These are phyloP conservation scores for Venturia canescens DNA, from an alignment of 1,140 invertebrate species.

Conservation along the genomic window DNA sequence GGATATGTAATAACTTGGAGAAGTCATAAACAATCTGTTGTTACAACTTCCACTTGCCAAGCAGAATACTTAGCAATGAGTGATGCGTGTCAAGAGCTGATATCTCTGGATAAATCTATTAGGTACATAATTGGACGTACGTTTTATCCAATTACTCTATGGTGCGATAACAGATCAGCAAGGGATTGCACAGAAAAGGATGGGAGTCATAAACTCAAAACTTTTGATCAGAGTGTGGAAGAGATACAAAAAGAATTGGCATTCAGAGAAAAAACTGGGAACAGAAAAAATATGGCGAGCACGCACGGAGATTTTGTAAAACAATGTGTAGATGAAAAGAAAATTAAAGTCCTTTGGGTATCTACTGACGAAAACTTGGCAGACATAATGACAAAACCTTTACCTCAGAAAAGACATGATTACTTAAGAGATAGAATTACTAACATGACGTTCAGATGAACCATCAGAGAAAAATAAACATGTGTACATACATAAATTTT, in stretches of 20 bases:
- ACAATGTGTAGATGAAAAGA: slow-evolving; percentile 53
- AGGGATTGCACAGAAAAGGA: slow-evolving; percentile 10
- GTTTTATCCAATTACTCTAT: neutral
- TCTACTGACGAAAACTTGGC: slow-evolving; percentile 53
- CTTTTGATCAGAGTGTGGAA: slow-evolving; percentile 48
- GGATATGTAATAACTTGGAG: slow-evolving; percentile 58
- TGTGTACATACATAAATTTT: too few relatives aligned
- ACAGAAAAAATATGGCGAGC: slow-evolving; percentile 52
- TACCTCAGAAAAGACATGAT: neutral
- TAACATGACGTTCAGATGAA: neutral
- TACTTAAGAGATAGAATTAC: neutral
- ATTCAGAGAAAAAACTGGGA: slow-evolving; percentile 51
- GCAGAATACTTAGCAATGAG: slow-evolving; percentile 62
- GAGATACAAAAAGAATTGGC: slow-evolving; percentile 53
- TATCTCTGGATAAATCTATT: slow-evolving; percentile 56
- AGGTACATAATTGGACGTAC: slow-evolving; percentile 30
- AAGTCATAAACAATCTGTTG: slow-evolving; percentile 57
- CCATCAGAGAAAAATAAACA: too few relatives aligned
- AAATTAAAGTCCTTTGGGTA: slow-evolving; percentile 52
- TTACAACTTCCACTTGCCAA: slow-evolving; percentile 61
- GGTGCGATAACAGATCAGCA: slow-evolving; percentile 28
- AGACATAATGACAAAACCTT: slow-evolving; percentile 53
- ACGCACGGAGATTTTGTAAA: slow-evolving; percentile 54
- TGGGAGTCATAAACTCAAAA: too few relatives aligned
- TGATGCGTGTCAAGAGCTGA: slow-evolving; percentile 53